Evolutionary conservation across 2,888 invertebrate genomes (phyloP).

Genomic region (Cerastis rubricosa): DNA sequence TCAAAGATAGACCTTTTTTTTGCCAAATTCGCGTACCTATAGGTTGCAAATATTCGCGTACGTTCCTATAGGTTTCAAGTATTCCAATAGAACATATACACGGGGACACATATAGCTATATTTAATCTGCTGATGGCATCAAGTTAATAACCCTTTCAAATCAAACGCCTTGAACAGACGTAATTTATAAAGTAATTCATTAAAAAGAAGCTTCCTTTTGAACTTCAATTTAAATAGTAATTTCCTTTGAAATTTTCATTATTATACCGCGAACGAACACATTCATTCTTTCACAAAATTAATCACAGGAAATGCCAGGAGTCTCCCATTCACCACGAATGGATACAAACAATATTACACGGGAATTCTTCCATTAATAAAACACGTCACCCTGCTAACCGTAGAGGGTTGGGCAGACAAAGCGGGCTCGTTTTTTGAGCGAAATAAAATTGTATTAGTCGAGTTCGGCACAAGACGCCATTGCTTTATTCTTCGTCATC

Average conservation of each 20-base stretch:
- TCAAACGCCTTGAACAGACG: background rate
- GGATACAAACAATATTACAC: conserved; percentile 39
- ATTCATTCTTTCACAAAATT: conserved; percentile 23
- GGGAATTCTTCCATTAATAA: conserved; percentile 22
- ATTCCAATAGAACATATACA: no score
- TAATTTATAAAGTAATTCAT: background rate
- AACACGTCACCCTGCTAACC: conserved; percentile 14
- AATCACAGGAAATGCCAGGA: conserved; percentile 12
- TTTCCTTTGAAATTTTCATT: background rate
- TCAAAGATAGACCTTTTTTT: background rate
- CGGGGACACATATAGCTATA: no score
- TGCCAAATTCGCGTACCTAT: background rate
- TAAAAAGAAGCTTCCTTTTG: background rate
- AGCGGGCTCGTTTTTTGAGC: conserved; percentile 25
- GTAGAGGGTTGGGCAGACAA: conserved; percentile 14
- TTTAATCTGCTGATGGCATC: background rate
- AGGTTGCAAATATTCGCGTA: no score
- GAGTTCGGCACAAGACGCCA: conserved; percentile 12
- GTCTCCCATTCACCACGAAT: conserved; percentile 1
- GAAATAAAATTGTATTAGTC: conserved; percentile 39
- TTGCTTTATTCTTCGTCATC: conserved; percentile 14
- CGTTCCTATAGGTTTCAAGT: no score
- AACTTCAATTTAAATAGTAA: conserved; percentile 32
- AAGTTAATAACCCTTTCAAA: background rate
- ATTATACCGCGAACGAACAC: background rate